A percentile compares a stretch with the other conserved stretches of the same genome.
These are phyloP conservation scores for Notechis scutatus DNA, from an alignment of 2,113 vertebrate genomes.

Conservation along the genomic window DNA sequence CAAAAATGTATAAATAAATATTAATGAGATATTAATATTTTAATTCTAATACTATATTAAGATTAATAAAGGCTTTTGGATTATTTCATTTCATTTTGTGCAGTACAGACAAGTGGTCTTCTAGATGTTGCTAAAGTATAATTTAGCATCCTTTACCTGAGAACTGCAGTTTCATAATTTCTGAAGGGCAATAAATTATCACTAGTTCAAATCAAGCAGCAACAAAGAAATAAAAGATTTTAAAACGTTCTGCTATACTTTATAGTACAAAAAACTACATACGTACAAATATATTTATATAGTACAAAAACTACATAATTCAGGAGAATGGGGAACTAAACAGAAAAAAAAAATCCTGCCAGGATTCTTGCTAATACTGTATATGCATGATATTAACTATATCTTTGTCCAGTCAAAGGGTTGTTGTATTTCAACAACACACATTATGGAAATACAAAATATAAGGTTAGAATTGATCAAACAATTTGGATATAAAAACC, in stretches of 20 bases:
- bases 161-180: background rate
- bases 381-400: background rate
- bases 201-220: background rate
- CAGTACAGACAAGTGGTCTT: background rate
- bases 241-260: background rate
- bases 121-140: background rate
- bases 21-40: conserved; percentile 4
- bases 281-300: background rate
- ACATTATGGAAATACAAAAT: background rate
- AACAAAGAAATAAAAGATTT: background rate
- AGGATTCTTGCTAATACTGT: background rate
- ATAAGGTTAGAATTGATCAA: background rate
- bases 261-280: too few species aligned
- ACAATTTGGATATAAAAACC: background rate
- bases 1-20: background rate
- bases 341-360: background rate
- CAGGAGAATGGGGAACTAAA: background rate
- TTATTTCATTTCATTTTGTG: conserved; percentile 20
- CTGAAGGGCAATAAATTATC: background rate
- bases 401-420: background rate
- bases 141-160: background rate
- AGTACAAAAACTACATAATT: background rate
- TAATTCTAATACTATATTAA: background rate
- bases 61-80: conserved; percentile 26
- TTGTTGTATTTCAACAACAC: background rate